These are phyloP conservation scores for Enhydra lutris DNA, from an alignment of 2,113 vertebrate genomes.

Conservation along the genomic window DNA sequence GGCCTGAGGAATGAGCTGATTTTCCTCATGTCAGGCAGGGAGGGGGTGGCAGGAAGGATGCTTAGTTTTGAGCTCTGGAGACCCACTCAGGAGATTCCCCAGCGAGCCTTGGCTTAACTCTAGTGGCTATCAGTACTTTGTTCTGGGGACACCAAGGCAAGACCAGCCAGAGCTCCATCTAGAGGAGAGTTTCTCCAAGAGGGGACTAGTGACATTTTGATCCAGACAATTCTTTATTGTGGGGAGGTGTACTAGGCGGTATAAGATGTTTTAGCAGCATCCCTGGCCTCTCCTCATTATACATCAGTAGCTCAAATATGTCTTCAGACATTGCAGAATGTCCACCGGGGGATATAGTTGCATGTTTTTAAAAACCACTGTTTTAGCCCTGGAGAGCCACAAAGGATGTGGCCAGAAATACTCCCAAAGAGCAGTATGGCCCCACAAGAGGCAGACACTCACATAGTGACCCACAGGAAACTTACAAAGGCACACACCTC, in stretches of 20 bases:
- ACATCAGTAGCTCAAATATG: background rate
- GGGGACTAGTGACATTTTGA: background rate
- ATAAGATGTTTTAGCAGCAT: background rate
- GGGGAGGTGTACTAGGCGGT: too few relatives aligned
- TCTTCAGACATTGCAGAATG: background rate
- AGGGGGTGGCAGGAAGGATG: background rate
- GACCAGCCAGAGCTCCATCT: background rate
- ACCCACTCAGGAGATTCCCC: background rate
- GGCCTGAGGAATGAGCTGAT: background rate
- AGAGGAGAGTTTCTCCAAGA: background rate
- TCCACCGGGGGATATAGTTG: background rate
- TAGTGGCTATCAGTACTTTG: background rate
- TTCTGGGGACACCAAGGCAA: background rate
- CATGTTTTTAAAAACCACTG: background rate
- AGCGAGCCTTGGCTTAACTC: background rate
- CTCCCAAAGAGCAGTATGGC: fast-evolving
- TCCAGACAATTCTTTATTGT: background rate
- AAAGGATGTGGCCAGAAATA: background rate
- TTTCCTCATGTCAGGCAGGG: background rate
- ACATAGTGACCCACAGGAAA: fast-evolving
- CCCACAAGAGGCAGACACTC: background rate
- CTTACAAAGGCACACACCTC: fast-evolving
- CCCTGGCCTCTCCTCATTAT: background rate
- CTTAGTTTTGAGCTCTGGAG: background rate
- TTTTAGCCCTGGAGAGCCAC: background rate